phyloP scores from a whole-genome alignment of 23 tunicate species.

The Halocynthia roretzi region DNA sequence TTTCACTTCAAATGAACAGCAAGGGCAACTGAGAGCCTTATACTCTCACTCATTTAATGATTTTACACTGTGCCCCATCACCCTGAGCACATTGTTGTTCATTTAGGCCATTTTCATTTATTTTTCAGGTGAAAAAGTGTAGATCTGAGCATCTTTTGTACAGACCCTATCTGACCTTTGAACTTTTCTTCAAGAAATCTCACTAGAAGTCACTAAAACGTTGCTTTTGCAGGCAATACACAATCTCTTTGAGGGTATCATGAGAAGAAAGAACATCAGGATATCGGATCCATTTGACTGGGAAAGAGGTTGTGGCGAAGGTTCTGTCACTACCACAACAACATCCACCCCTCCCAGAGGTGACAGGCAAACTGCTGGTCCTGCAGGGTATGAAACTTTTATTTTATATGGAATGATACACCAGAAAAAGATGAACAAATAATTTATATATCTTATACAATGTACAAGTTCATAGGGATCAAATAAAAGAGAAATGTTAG shows the following conservation, averaged over 20 bases:
- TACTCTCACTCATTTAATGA: no score
- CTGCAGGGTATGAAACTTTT: conserved; percentile 56
- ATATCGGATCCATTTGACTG: conserved; percentile 93
- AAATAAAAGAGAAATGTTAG: not conserved
- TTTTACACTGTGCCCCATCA: no score
- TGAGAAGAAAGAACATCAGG: conserved; percentile 53
- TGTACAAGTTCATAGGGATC: not conserved
- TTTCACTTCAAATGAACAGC: no score
- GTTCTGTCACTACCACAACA: conserved; percentile 86
- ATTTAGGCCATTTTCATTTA: no score
- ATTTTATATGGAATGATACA: not conserved
- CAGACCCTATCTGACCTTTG: no score
- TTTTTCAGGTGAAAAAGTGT: no score
- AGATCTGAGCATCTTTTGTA: no score
- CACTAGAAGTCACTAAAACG: not conserved
- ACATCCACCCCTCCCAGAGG: conserved; percentile 87
- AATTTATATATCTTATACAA: no score
- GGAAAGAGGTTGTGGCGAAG: conserved; percentile 87
- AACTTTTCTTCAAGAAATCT: not conserved
- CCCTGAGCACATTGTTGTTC: no score
- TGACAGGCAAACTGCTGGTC: conserved; percentile 74
- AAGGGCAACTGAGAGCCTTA: no score
- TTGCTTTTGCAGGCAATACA: conserved; percentile 7
- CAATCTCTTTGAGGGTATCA: conserved; percentile 52
- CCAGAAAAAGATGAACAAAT: no score